Conservation (phyloP, 2,113 vertebrate species). For the Reinhardtius hippoglossoides region DNA sequence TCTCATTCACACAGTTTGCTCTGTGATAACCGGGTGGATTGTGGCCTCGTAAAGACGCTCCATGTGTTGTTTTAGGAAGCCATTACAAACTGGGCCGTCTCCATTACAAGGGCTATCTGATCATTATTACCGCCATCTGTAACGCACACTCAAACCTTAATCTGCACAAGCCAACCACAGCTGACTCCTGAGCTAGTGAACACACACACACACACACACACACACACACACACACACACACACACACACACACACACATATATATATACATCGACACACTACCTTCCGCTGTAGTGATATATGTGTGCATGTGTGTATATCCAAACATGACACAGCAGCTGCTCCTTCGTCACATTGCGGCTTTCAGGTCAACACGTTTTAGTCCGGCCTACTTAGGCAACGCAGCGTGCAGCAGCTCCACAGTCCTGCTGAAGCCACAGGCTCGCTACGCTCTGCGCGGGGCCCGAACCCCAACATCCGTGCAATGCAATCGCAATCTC, state of each 20-base stretch:
- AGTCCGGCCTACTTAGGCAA: constrained; percentile 59
- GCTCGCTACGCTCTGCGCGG: constrained; percentile 16
- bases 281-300: constrained; percentile 35
- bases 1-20: constrained; percentile 68
- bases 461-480: constrained; percentile 34
- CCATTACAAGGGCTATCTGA: constrained; percentile 80
- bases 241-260: background rate
- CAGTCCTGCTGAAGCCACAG: constrained; percentile 22
- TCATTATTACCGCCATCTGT: constrained; percentile 82
- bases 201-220: constrained; percentile 17
- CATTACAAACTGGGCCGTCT: constrained; percentile 77
- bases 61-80: constrained; percentile 81
- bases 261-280: constrained; percentile 10
- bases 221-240: constrained; percentile 17
- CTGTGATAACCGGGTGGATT: constrained; percentile 72
- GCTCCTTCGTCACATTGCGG: constrained; percentile 63
- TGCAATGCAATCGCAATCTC: constrained; percentile 62
- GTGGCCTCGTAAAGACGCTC: constrained; percentile 77
- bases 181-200: constrained; percentile 67
- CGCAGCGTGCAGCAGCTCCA: background rate
- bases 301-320: constrained; percentile 14
- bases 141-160: constrained; percentile 76
- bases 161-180: constrained; percentile 73
- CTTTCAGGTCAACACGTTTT: constrained; percentile 63
- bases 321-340: constrained; percentile 68